Base-by-base conservation (phyloP, 2,797 vertebrate genomes). In the Limosa lapponica region DNA sequence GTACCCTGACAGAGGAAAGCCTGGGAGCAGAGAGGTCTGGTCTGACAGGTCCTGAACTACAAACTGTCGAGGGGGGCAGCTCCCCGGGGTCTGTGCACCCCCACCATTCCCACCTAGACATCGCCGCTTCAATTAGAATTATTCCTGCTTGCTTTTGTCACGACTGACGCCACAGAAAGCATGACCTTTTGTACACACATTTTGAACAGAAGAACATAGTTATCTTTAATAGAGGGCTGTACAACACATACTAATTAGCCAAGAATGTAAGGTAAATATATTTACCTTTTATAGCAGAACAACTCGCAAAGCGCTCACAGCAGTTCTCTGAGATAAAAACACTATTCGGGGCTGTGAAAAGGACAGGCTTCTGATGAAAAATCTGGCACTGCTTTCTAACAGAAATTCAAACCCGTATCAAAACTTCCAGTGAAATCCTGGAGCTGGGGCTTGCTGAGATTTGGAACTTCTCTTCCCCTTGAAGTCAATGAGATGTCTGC, bases 101-200 rank as follows among this genome's bases (percentile, higher is more conserved):
- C 18, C 27, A 5, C 36, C 10, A 16, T 2, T 48, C 74, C 77
- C 78, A 49, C 28, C 36, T 4, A 25, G 12, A 52, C 4, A 3
- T 8, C 0, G 0, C 8, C 0, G 0, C 34, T 55, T 10, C 32
- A 17, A 3, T 2, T 4, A 44, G 17, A 67, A 67, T 49, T 18
- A 48, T 5, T 44, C 9, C 72, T 73, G 46, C 54, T 79, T 1
- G 0, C 58, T 75, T 69, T 3, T 22, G 46, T 7, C 65, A 37
- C 0, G 18, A 34, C 10, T 8, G 62, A 52, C 0, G 2, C 22
- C 64, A 43, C 1, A 2, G 58, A 73, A 61, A 93, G 27, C 9
- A 41, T 0, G 5, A 59, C 16, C 52, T 70, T 19, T 32, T 16
- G 30, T 1, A 34, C 51, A 79, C 6, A 16, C 6, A 23, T 44